These are phyloP conservation scores for Pseudobourletiella spinata DNA, from an alignment of 1,140 invertebrate genomes.

Conservation along the genomic window DNA sequence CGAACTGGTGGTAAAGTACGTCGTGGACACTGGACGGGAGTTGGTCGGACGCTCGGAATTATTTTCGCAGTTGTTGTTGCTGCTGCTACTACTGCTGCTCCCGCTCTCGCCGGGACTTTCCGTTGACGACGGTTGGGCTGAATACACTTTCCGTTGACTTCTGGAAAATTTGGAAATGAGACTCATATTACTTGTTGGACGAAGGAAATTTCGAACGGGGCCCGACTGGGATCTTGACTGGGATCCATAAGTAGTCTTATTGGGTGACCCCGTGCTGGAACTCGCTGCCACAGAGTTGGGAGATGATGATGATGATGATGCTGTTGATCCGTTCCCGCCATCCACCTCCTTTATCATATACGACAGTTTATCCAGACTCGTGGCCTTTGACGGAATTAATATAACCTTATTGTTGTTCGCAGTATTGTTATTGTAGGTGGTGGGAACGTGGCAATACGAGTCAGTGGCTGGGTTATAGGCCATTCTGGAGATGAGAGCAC, in stretches of 20 bases:
- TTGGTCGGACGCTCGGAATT: not conserved
- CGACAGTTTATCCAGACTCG: not conserved
- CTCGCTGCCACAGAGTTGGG: not conserved
- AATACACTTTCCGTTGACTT: not conserved
- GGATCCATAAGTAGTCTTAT: not conserved
- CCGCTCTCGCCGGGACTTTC: not conserved
- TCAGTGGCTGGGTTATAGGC: not conserved
- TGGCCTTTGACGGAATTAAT: not conserved
- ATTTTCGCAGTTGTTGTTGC: not conserved
- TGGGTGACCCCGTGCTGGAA: not conserved
- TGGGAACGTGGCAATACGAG: not conserved
- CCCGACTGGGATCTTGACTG: not conserved
- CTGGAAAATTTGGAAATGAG: not conserved
- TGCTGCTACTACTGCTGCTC: not conserved
- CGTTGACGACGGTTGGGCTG: not conserved
- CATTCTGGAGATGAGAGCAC: not conserved
- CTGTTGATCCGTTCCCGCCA: no score
- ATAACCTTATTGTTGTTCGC: not conserved
- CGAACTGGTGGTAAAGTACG: not conserved
- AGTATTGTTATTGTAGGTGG: not conserved
- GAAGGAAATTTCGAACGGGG: no score
- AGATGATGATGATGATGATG: no score
- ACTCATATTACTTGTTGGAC: not conserved
- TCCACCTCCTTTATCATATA: not conserved
- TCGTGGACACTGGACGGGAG: not conserved